Conservation (phyloP, 2,797 vertebrate genomes). For the Sylvia borin region DNA sequence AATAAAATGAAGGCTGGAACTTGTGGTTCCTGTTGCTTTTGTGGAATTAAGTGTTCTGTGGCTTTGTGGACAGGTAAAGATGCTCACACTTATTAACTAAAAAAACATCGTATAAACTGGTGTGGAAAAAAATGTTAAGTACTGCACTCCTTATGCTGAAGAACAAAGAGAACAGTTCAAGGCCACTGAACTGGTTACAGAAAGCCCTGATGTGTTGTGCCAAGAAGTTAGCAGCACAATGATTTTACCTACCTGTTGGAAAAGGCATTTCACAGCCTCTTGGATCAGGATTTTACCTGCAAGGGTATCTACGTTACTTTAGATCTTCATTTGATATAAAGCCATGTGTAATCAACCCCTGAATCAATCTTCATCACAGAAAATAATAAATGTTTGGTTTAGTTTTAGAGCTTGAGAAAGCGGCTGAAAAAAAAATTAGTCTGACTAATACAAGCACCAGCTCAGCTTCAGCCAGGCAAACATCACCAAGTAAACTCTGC, state of each 20-base stretch:
- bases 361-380: background rate
- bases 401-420: background rate
- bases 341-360: background rate
- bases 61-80: background rate
- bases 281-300: background rate
- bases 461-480: background rate
- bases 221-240: background rate
- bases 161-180: background rate
- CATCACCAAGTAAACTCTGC: background rate
- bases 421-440: background rate
- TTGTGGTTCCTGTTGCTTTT: background rate
- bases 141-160: background rate
- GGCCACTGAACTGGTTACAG: background rate
- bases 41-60: background rate
- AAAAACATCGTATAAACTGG: background rate
- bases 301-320: background rate
- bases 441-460: background rate
- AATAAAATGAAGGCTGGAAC: background rate
- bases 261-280: background rate
- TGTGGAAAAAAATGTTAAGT: background rate
- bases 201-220: background rate
- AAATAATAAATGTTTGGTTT: background rate
- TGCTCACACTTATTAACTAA: background rate
- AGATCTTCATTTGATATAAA: background rate
- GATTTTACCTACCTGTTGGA: background rate